Evolutionary conservation across 2,113 vertebrate genomes (phyloP), one percentile per base, ranked within the genome.

Genomic region (Dinomys branickii): DNA sequence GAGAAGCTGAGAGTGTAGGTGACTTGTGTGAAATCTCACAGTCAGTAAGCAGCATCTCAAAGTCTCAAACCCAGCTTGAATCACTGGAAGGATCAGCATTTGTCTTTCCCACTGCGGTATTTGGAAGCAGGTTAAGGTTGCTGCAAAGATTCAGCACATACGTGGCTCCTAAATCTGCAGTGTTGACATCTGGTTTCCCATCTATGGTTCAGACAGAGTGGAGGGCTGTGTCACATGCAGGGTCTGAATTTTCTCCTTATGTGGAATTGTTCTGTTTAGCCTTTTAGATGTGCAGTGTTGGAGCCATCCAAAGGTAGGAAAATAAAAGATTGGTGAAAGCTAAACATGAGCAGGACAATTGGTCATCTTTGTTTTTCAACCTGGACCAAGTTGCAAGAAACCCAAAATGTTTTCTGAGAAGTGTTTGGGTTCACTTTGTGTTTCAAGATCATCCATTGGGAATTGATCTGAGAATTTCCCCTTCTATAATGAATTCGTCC

Each of bases 401-500:
- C 44, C 22, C 4, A 78, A 24, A 83, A 26, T 4, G 30, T n/a
- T 85, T 30, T 47, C 65, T 88, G 88, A 95, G 78, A 84, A 95
- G 94, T 0, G 13, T 38, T 95, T 24, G 82, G 44, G n/a, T 19
- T 96, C 22, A 3, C 44, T 92, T 95, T 85, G 12, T 94, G 33
- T 91, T 98, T 97, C 8, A 89, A 90, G 85, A 94, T 56, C 56
- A 96, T 19, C 33, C 41, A 38, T 59, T 78, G 30, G 7, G 83
- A 96, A 20, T 38, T 88, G 88, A 69, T 94, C 80, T 65, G 11
- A 63, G 52, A 5, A 4, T 38, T 63, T 78, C 17, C 30, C 35
- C 83, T 63, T 83, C 9, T 24, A 56, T 52, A n/a, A 41, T 47
- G n/a, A 88, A 95, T 95, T 69, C 91, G 96, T 59, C 88, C 88